These are phyloP conservation scores for Trachelipus rathkii DNA, from an alignment of 1,140 invertebrate species.

Conservation along the genomic window DNA sequence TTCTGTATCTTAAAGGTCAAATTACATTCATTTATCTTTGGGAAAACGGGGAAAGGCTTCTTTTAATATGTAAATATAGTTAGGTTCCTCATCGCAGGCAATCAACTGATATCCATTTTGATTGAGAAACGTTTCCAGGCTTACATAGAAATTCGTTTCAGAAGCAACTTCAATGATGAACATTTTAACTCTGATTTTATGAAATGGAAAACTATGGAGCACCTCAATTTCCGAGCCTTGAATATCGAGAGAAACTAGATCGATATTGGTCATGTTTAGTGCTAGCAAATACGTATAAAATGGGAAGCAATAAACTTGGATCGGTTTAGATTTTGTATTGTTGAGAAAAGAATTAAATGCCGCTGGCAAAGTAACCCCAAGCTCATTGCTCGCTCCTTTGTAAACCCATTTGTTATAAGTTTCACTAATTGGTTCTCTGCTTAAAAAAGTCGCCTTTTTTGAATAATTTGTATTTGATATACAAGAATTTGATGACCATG, in stretches of 20 bases:
- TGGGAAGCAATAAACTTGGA: constrained; percentile 7
- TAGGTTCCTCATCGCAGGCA: neutral
- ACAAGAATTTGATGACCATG: constrained; percentile 35
- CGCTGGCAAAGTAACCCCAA: neutral
- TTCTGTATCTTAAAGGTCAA: neutral
- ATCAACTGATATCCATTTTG: neutral
- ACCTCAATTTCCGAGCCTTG: constrained; percentile 7
- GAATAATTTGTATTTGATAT: constrained; percentile 63
- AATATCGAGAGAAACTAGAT: neutral
- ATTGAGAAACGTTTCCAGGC: neutral
- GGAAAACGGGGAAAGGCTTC: neutral
- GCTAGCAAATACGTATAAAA: neutral
- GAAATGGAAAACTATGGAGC: neutral
- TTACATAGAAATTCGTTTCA: neutral
- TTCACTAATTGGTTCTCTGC: constrained; percentile 49
- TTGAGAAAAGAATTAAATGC: neutral
- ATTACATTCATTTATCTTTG: neutral
- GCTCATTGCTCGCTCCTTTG: neutral
- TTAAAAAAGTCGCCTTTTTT: constrained; percentile 59
- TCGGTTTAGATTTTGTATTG: too few relatives aligned
- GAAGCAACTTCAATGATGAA: neutral
- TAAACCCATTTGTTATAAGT: neutral
- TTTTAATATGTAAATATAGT: neutral
- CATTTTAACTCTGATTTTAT: neutral
- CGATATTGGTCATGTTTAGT: constrained; percentile 1